Evolutionary conservation across 1,140 invertebrate species (phyloP).

Genomic region (Listronotus oregonensis): DNA sequence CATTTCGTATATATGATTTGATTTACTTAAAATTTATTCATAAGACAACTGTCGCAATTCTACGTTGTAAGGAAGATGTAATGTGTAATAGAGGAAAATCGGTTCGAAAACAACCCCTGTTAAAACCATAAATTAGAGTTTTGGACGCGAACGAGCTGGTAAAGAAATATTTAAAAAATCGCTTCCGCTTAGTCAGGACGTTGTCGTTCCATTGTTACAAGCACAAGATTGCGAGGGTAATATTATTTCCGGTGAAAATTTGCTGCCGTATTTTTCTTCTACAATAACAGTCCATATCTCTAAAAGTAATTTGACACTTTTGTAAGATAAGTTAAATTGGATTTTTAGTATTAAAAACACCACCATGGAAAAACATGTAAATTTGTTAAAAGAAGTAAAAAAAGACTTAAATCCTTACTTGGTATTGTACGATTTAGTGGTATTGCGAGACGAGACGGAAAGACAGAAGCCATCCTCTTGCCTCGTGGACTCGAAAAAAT

Average conservation of each 20-base stretch:
- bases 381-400: no score
- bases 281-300: constrained; percentile 29
- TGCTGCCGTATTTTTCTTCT: constrained; percentile 23
- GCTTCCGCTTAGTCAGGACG: constrained; percentile 31
- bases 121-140: constrained; percentile 21
- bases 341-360: constrained; percentile 4
- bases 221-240: constrained; percentile 31
- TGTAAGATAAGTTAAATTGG: constrained; percentile 31
- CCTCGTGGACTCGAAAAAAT: no score
- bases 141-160: constrained; percentile 17
- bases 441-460: no score
- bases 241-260: constrained; percentile 33
- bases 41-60: constrained; percentile 27
- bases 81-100: constrained; percentile 13
- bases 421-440: no score
- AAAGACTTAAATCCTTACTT: no score
- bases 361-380: no score
- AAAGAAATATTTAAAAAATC: constrained; percentile 34
- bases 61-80: constrained; percentile 12
- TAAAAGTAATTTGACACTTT: constrained; percentile 31
- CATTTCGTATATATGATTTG: constrained; percentile 19
- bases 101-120: constrained; percentile 23
- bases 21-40: constrained; percentile 29
- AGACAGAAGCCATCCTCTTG: no score
- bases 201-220: constrained; percentile 29